A percentile compares a stretch with the other conserved stretches of the same genome.
Conservation (phyloP, 2,113 vertebrate species). For the Chelonoidis abingdonii region DNA sequence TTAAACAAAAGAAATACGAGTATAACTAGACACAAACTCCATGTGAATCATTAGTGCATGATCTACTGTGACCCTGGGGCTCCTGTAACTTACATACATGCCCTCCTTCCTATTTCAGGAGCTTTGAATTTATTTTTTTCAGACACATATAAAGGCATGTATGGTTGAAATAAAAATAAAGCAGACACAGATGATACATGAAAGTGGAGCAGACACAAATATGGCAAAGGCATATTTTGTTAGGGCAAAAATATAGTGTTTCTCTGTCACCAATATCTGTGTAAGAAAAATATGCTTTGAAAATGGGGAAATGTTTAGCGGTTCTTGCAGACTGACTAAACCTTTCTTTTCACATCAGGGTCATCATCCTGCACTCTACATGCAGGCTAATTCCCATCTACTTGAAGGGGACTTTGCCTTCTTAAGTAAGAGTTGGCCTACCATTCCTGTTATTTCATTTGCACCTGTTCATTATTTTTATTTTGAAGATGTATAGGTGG, state of each 20-base stretch:
- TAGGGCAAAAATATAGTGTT: not conserved
- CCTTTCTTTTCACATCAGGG: not conserved
- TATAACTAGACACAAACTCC: slow-evolving; percentile 48
- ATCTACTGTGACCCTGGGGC: slow-evolving; percentile 46
- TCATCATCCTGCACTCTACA: not conserved
- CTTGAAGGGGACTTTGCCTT: not conserved
- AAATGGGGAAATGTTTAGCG: not conserved
- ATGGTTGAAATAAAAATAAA: slow-evolving; percentile 75
- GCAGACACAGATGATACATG: slow-evolving; percentile 60
- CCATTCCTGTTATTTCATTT: not conserved
- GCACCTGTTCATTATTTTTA: not conserved
- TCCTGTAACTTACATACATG: slow-evolving; percentile 50
- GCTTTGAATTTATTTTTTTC: slow-evolving; percentile 65
- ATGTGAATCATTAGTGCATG: slow-evolving; percentile 53
- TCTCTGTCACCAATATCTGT: not conserved
- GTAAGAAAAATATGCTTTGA: not conserved
- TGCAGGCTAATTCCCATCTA: slow-evolving; percentile 12
- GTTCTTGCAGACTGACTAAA: not conserved
- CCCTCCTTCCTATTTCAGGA: slow-evolving; percentile 51
- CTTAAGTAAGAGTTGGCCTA: not conserved
- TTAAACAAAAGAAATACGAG: slow-evolving; percentile 34
- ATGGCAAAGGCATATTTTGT: not conserved
- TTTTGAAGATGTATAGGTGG: slow-evolving; percentile 13
- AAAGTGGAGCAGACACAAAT: slow-evolving; percentile 36
- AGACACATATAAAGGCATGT: slow-evolving; percentile 56